Evolutionary conservation across 2,113 vertebrate genomes (phyloP), one percentile per base, ranked within the genome.

Genomic region (Trachemys scripta): DNA sequence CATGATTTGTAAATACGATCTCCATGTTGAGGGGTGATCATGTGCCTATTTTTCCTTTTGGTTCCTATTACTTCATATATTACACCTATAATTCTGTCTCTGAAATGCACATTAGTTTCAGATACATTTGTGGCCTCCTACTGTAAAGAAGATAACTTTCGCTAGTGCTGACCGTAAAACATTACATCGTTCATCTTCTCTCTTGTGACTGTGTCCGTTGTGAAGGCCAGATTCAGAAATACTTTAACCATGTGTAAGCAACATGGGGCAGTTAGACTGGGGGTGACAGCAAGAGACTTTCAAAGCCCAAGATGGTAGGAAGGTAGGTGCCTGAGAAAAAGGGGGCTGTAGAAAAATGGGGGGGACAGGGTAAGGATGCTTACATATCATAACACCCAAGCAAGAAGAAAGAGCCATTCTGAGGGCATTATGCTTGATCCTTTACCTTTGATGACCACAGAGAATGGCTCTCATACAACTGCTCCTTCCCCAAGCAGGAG

Each of bases 241-340:
- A 85, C 78, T 89, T 95, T 1, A 0, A 78, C 83, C 53, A 54
- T 5, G 29, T 38, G 83, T 42, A 45, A 10, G 20, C n/a, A 45
- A 75, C 11, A 12, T 5, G 9, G 4, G 10, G 57, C 75, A 88
- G 72, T 81, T 90, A 95, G 96, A 94, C 5, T 95, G 94, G 92
- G 92, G 89, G 87, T 79, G 92, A 87, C 96, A 97, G 95, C 93
- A 97, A 97, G 87, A 93, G 78, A 57, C 35, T 94, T 91, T 85
- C 79, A 91, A 91, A 93, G 79, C 76, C 92, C 89, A 79, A 79
- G 87, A 88, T 59, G 24, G 38, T 75, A 75, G 22, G 38, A 42
- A 75, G 19, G 13, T 20, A 45, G n/a, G 72, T 45, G 38, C 72
- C 72, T 75, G 20, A 45, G n/a, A 75, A 75, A 69, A 45, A 59